Conservation (phyloP, 2,888 invertebrate genomes). For the Drosophila ustulata region DNA sequence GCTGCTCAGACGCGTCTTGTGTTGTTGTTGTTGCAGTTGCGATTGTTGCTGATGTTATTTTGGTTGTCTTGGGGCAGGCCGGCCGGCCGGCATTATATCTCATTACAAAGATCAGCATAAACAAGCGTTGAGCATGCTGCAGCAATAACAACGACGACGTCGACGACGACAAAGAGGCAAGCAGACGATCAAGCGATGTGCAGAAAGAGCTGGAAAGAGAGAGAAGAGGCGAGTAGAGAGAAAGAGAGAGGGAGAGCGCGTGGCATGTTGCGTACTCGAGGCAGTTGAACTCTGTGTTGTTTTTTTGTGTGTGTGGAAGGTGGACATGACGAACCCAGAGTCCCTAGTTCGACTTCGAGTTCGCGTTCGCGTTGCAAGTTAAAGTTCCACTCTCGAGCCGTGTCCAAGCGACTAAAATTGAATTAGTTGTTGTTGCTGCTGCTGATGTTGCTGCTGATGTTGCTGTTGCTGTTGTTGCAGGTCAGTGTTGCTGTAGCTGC, state of each 20-base stretch:
- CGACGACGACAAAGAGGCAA: constrained; percentile 37
- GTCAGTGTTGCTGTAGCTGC: constrained; percentile 51
- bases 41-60: constrained; percentile 32
- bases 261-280: constrained; percentile 65
- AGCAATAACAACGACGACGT: constrained; percentile 48
- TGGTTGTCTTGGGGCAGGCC: constrained; percentile 50
- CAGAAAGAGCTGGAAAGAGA: constrained; percentile 28
- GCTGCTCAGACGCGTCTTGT: constrained; percentile 9
- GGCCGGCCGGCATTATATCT: constrained; percentile 80
- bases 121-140: constrained; percentile 73
- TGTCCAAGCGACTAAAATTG: constrained; percentile 65
- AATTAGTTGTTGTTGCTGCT: constrained; percentile 59
- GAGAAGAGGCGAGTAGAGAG: constrained; percentile 13
- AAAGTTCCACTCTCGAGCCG: constrained; percentile 20
- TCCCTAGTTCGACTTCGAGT: not conserved
- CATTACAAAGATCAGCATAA: constrained; percentile 80
- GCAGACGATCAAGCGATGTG: constrained; percentile 71
- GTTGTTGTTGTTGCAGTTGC: constrained; percentile 5
- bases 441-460: constrained; percentile 25
- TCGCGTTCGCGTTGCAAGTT: not conserved
- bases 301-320: constrained; percentile 51
- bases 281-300: constrained; percentile 70
- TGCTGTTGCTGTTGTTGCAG: constrained; percentile 52
- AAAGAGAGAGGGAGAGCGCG: constrained; percentile 24
- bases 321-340: constrained; percentile 65